Evolutionary conservation across 2,113 vertebrate species (phyloP), one percentile per base, ranked within the genome.

Genomic region (Urocolius indicus): DNA sequence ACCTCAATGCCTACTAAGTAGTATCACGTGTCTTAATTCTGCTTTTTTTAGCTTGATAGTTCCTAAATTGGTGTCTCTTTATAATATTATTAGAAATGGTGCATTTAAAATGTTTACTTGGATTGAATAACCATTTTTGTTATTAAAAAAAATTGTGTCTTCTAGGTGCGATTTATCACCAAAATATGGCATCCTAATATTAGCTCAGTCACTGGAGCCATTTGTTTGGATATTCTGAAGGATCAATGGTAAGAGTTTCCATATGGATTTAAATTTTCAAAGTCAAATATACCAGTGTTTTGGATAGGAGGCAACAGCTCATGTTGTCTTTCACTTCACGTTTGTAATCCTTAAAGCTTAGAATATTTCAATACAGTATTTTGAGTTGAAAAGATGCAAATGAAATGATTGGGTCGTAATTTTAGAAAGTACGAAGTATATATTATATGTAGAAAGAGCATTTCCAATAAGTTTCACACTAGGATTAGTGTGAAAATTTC

Each of bases 181-280:
- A 99, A 99, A 98, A 99, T 99, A 98, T 99, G 99, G 99, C 99
- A 99, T 98, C 99, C 99, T 97, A 99, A 99, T 97, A 99, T 99
- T 98, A 99, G 99, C 98, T 99, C 99, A 76, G 99, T 99, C 98
- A 99, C 99, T 38, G 99, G 99, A 92, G 99, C 99, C 54, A 99
- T 99, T 98, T 99, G 99, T 98, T 98, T 99, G 98, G 99, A 99
- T 97, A 99, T 99, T 97, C 98, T 99, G 97, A 99, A 99, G 98
- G 99, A 99, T 98, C 99, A 99, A 95, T 99, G 99, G 99, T 99
- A 98, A 99, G 99, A 86, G 38, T 41, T 84, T 95, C 16, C 22
- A 16, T 22, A 2, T 24, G 7, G 34, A 27, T 93, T 73, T 89
- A 68, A 62, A 71, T 76, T 30, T 72, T 24, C 11, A 84, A 32